phyloP scores from a whole-genome alignment of 2,888 invertebrate genomes.

The Temnothorax ravouxi region DNA sequence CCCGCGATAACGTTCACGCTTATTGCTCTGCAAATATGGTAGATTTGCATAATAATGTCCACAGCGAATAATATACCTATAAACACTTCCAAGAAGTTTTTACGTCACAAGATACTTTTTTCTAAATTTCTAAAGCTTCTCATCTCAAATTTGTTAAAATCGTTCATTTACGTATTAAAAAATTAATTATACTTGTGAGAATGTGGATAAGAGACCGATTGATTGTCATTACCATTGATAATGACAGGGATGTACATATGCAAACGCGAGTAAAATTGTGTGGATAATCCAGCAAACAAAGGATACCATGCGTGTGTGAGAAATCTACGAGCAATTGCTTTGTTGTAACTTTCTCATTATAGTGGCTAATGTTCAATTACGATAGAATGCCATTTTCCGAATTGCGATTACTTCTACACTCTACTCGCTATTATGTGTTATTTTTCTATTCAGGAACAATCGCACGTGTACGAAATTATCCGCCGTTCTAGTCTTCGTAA shows the following conservation, averaged over 20 bases:
- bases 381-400: conserved; percentile 25
- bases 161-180: background rate
- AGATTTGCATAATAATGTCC: background rate
- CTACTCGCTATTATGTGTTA: background rate
- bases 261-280: conserved; percentile 4
- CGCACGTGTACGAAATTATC: conserved; percentile 28
- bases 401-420: conserved; percentile 18
- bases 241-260: conserved; percentile 4
- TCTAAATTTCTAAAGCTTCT: background rate
- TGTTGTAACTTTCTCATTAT: conserved; percentile 23
- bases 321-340: conserved; percentile 25
- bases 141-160: background rate
- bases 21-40: background rate
- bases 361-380: conserved; percentile 26
- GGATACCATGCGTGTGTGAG: background rate
- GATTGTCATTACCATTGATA: conserved; percentile 21
- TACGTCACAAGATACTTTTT: background rate
- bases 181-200: background rate
- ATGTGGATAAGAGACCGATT: background rate
- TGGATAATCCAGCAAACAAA: conserved; percentile 19
- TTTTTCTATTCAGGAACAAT: conserved; percentile 10
- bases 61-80: background rate
- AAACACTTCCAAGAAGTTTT: background rate
- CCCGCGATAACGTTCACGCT: background rate
- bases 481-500: background rate